These are phyloP conservation scores for Yponomeuta plumbellus DNA, from an alignment of 2,888 invertebrate genomes.

Conservation along the genomic window DNA sequence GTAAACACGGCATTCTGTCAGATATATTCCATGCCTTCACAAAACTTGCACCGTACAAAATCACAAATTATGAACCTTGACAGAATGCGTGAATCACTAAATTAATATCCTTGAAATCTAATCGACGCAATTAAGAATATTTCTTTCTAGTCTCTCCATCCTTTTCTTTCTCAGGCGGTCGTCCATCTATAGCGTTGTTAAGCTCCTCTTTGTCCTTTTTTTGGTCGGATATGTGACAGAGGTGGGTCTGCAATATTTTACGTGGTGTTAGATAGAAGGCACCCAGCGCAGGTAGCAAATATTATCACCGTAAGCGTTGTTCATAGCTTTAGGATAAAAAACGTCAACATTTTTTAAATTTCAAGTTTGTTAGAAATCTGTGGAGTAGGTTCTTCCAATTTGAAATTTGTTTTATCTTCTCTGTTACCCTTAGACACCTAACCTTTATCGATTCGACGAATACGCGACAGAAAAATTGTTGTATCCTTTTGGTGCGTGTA, in stretches of 20 bases:
- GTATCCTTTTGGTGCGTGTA: no score
- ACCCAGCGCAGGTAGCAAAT: constrained; percentile 73
- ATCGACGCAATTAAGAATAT: constrained; percentile 71
- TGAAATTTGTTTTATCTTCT: no score
- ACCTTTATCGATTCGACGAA: no score
- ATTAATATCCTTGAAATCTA: constrained; percentile 76
- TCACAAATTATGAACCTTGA: constrained; percentile 69
- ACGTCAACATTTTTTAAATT: constrained; percentile 31
- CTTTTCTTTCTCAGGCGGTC: constrained; percentile 28
- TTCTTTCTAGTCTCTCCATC: constrained; percentile 41
- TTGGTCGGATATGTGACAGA: constrained; percentile 66
- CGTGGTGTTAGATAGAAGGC: constrained; percentile 57
- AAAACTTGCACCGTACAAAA: constrained; percentile 54
- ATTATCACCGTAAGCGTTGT: constrained; percentile 68
- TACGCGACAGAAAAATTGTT: no score
- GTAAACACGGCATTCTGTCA: constrained; percentile 62
- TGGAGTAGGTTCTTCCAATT: no score
- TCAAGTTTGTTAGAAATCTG: not conserved
- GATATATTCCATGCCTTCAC: constrained; percentile 48
- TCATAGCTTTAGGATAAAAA: constrained; percentile 51
- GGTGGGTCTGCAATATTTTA: constrained; percentile 71
- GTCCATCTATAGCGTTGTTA: constrained; percentile 23
- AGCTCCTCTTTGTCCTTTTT: constrained; percentile 42
- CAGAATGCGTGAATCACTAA: constrained; percentile 64
- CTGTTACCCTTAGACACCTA: no score